phyloP scores from a whole-genome alignment of 2,797 vertebrate genomes.

The Gallinago stenura region DNA sequence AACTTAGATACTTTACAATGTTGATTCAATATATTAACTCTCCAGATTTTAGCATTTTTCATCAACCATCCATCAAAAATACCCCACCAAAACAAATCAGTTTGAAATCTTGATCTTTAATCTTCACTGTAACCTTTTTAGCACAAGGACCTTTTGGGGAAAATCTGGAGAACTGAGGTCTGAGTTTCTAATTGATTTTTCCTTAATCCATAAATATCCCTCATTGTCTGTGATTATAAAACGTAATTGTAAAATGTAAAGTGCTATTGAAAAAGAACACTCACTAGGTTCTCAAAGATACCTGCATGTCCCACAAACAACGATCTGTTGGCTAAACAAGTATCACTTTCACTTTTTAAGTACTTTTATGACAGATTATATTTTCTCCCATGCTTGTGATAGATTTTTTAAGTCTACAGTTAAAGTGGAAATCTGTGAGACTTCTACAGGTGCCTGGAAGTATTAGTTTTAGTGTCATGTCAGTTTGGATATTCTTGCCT shows the following conservation, averaged over 20 bases:
- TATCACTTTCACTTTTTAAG: not conserved
- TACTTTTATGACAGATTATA: not conserved
- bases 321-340: not conserved
- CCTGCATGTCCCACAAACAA: not conserved
- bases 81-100: not conserved
- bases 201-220: not conserved
- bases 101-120: slow-evolving; percentile 32
- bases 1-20: not conserved
- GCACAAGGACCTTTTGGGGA: not conserved
- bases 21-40: slow-evolving; percentile 9
- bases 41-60: slow-evolving; percentile 17
- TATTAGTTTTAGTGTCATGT: not conserved
- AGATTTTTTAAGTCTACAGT: not conserved
- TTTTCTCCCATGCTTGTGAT: not conserved
- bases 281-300: not conserved
- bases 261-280: not conserved
- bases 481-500: not conserved
- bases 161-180: not conserved
- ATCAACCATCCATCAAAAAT: not conserved
- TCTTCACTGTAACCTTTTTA: not conserved
- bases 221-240: not conserved
- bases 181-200: slow-evolving; percentile 35
- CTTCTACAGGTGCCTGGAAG: not conserved
- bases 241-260: not conserved
- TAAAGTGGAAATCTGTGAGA: not conserved